phyloP scores from a whole-genome alignment of 2,797 vertebrate genomes.

The Crocodylus rhombifer region DNA sequence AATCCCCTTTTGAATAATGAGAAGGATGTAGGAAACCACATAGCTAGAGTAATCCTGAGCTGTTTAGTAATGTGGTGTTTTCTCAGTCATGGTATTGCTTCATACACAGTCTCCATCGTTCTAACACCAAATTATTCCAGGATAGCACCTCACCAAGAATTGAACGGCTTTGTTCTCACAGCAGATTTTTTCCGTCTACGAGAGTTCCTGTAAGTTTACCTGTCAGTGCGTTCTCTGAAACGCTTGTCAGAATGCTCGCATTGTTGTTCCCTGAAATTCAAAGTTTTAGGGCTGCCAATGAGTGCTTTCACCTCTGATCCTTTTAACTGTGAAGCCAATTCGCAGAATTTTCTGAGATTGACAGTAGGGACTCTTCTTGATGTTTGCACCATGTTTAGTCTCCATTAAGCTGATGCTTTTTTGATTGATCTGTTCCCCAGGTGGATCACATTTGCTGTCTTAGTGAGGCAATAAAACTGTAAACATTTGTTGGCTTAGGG shows the following conservation, averaged over 20 bases:
- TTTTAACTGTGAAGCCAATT: not conserved
- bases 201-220: not conserved
- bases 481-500: conserved; percentile 3
- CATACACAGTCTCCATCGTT: not conserved
- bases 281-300: not conserved
- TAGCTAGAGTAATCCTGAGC: not conserved
- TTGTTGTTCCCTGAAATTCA: not conserved
- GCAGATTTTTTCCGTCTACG: not conserved
- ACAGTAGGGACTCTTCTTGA: not conserved
- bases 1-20: not conserved
- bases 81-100: not conserved
- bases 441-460: conserved; percentile 6
- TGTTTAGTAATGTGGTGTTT: not conserved
- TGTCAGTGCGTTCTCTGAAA: not conserved
- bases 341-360: not conserved
- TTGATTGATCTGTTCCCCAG: conserved; percentile 33
- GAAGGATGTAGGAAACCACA: not conserved
- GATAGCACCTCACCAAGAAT: not conserved
- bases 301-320: not conserved
- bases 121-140: not conserved
- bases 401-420: conserved; percentile 6
- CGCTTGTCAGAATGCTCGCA: not conserved
- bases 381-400: not conserved
- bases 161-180: not conserved
- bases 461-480: conserved; percentile 16